phyloP scores from a whole-genome alignment of 2,113 vertebrate species.

The Bagarius yarrelli region DNA sequence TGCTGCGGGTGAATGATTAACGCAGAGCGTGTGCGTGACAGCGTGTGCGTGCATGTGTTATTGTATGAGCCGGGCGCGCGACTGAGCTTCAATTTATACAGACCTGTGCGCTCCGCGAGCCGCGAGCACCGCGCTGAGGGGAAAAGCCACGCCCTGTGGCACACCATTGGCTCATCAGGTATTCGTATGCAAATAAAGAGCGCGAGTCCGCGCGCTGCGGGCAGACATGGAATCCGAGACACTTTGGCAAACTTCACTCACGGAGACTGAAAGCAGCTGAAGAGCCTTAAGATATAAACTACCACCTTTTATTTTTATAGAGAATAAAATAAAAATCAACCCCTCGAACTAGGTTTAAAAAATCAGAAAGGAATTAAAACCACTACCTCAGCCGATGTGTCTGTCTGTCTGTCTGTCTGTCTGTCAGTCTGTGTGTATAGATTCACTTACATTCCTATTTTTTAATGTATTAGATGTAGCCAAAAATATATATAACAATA shows the following conservation, averaged over 20 bases:
- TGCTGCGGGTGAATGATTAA: background rate
- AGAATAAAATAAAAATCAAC: background rate
- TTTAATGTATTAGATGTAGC: no score
- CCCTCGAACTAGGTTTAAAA: no score
- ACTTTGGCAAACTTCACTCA: background rate
- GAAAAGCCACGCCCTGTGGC: constrained; percentile 4
- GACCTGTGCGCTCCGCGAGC: constrained; percentile 11
- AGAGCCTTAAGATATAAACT: background rate
- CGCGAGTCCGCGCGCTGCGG: background rate
- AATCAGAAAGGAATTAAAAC: no score
- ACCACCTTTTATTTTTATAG: background rate
- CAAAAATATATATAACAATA: no score
- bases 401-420: background rate
- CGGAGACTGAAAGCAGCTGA: background rate
- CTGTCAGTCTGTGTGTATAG: background rate
- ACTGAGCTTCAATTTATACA: constrained; percentile 21
- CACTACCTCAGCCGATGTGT: no score
- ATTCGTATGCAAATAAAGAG: constrained; percentile 9
- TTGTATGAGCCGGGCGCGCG: constrained; percentile 7
- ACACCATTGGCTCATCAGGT: constrained; percentile 5
- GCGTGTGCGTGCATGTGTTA: constrained; percentile 2
- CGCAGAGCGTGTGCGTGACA: background rate
- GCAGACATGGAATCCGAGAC: background rate
- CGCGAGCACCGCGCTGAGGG: constrained; percentile 1
- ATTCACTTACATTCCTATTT: no score